phyloP scores from a whole-genome alignment of 2,797 vertebrate genomes.

The Nasua narica region DNA sequence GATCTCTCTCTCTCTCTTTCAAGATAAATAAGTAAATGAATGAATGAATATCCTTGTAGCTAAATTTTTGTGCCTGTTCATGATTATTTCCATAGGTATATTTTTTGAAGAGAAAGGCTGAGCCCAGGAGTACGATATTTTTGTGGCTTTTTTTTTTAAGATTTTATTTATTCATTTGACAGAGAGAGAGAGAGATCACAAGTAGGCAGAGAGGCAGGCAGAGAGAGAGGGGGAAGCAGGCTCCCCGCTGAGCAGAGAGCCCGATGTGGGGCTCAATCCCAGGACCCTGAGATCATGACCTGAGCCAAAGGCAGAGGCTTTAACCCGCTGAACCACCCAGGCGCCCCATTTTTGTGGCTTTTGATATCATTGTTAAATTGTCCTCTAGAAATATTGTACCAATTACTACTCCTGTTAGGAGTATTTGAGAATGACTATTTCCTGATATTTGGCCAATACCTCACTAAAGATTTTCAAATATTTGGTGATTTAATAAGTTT shows the following conservation, averaged over 20 bases:
- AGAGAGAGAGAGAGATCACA: no score
- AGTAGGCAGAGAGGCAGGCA: no score
- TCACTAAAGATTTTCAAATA: conserved; percentile 41
- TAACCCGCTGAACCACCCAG: no score
- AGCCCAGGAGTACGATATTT: background rate
- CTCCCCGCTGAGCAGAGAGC: no score
- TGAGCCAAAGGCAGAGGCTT: no score
- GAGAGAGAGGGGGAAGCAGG: no score
- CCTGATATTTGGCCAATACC: conserved; percentile 22
- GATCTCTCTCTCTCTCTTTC: background rate
- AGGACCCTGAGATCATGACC: no score
- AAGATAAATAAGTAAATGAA: background rate
- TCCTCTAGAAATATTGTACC: conserved; percentile 28
- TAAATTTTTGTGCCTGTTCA: background rate
- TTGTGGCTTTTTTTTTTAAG: conserved; percentile 44
- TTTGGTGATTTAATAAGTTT: conserved; percentile 38
- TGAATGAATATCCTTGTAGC: background rate
- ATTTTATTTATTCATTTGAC: no score
- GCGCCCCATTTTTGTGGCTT: conserved; percentile 38
- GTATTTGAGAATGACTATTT: background rate
- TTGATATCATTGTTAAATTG: conserved; percentile 31
- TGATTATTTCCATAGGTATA: conserved; percentile 15
- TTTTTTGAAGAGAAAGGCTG: background rate
- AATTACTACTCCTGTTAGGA: conserved; percentile 33
- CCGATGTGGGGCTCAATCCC: no score